Evolutionary conservation across 1,140 invertebrate species (phyloP), one percentile per base, ranked within the genome.

Genomic region (Sycophaga agraensis): DNA sequence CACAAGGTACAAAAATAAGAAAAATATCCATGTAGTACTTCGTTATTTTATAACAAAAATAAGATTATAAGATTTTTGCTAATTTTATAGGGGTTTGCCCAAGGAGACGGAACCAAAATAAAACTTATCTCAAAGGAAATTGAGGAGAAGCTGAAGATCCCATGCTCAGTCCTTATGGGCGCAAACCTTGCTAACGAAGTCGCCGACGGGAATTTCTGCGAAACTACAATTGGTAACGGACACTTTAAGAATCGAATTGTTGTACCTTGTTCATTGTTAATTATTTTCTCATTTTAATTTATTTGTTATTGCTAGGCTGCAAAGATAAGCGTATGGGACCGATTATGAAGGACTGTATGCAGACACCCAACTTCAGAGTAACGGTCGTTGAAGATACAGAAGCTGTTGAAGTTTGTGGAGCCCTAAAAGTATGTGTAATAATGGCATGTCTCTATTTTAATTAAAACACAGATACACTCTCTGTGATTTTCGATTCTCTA

Each of bases 341-440:
- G 28, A 63, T 90, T 39, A 76, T 92, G 40, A 89, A 88, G 66
- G 83, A 86, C 34, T 71, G 91, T 14, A 88, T 93, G 71, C 88
- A 93, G 71, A 90, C 90, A 17, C 78, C 86, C 34, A 89, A 92
- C 77, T 94, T 94, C 74, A 77, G 90, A 68, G 90, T 94, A 14
- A 87, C 88, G 28, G 88, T 92, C 16, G 89, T 91, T 1, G 84
- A 89, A 57, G 92, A 94, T 78, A 85, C 84, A 11, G 84, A 87
- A 59, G 88, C 90, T 21, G 91, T 93, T 28, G 92, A 94, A 84
- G 81, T 92, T 8, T 94, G 92, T 77, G 92, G 92, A 35, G 92
- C 92, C 28, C 77, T 94, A 8, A 94, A 93, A 82, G 90, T 88
- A 78, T 65, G 65, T 56, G 39, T 40, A 2, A 4, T 16, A 45